These are phyloP conservation scores for Andrena chrysosceles DNA, from an alignment of 2,888 invertebrate genomes.

Conservation along the genomic window DNA sequence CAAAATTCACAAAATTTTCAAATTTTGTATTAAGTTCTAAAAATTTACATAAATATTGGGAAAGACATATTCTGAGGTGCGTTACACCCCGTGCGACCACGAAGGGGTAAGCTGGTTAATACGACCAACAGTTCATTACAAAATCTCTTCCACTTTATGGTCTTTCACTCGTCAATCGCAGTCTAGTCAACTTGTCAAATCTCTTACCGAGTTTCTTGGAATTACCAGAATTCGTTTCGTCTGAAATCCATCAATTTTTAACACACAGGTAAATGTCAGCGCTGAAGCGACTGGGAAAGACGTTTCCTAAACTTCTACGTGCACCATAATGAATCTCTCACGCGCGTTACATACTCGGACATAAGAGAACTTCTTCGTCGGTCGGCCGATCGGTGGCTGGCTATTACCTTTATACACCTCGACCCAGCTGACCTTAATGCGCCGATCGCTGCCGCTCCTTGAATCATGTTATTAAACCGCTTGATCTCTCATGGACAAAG, in stretches of 20 bases:
- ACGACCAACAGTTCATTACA: no score
- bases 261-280: slow-evolving; percentile 41
- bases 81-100: no score
- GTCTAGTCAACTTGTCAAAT: no score
- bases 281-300: not conserved
- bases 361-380: slow-evolving; percentile 63
- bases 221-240: not conserved
- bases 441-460: slow-evolving; percentile 68
- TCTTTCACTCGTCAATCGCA: no score
- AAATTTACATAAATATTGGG: no score
- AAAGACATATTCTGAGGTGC: no score
- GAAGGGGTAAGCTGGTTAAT: no score
- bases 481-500: slow-evolving; percentile 66
- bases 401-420: slow-evolving; percentile 75
- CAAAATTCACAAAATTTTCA: no score
- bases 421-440: slow-evolving; percentile 74
- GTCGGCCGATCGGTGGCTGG: slow-evolving; percentile 71
- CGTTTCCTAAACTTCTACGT: slow-evolving; percentile 22
- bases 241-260: not conserved
- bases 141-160: no score
- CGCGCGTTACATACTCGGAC: slow-evolving; percentile 58
- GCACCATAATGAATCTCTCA: slow-evolving; percentile 56
- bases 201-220: not conserved
- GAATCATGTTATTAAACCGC: slow-evolving; percentile 71
- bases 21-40: no score